Evolutionary conservation across 2,113 vertebrate species (phyloP).

Genomic region (Hepsetus odoe): DNA sequence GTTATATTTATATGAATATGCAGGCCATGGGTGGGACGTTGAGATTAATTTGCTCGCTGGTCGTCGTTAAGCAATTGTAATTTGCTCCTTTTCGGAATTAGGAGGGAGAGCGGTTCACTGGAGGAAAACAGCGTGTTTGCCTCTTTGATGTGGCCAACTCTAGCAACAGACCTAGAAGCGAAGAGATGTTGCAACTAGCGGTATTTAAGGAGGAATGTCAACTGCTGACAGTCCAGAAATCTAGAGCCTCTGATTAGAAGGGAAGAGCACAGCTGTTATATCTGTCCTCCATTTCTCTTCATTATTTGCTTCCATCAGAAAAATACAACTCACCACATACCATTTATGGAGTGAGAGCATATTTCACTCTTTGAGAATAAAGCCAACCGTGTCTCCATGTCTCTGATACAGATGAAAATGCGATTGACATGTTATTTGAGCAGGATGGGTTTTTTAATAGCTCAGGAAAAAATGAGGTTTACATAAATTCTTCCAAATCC

Average conservation of each 20-base stretch:
- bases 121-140: conserved; percentile 42
- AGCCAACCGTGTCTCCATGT: conserved; percentile 15
- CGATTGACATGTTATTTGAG: conserved; percentile 28
- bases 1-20: conserved; percentile 79
- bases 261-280: conserved; percentile 38
- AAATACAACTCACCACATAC: conserved; percentile 2
- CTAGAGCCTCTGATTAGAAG: conserved; percentile 63
- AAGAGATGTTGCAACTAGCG: conserved; percentile 54
- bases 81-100: conserved; percentile 54
- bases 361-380: conserved; percentile 45
- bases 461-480: neutral
- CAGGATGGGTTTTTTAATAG: conserved; percentile 29
- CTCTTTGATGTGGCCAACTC: conserved; percentile 44
- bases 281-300: conserved; percentile 36
- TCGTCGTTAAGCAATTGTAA: conserved; percentile 64
- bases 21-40: conserved; percentile 71
- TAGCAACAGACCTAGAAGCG: conserved; percentile 52
- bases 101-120: conserved; percentile 45
- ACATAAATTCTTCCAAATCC: neutral
- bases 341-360: conserved; percentile 21
- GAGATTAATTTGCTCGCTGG: conserved; percentile 70
- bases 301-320: conserved; percentile 35
- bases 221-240: conserved; percentile 38
- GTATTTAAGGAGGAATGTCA: conserved; percentile 33
- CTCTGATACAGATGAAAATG: conserved; percentile 28